These are phyloP conservation scores for Eulemur coronatus DNA, from an alignment of 2,797 vertebrate species.

Conservation along the genomic window DNA sequence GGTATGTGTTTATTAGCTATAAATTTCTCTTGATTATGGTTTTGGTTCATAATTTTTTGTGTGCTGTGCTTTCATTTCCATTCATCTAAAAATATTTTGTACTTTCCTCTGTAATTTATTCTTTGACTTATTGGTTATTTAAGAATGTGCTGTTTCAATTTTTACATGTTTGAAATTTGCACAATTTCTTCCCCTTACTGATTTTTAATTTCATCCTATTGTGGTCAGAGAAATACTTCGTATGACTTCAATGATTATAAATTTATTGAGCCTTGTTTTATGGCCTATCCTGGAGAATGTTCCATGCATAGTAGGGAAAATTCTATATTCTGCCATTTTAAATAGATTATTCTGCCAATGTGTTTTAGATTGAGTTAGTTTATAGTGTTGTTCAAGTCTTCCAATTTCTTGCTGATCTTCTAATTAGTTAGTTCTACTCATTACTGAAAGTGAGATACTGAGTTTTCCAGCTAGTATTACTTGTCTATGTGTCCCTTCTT, in stretches of 20 bases:
- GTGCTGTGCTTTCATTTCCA: neutral
- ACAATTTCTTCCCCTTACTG: neutral
- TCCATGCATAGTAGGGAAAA: neutral
- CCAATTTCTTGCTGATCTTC: neutral
- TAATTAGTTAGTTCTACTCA: neutral
- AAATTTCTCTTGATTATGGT: neutral
- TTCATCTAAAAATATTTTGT: neutral
- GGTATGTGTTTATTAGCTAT: neutral
- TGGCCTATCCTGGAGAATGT: no score
- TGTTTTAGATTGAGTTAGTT: neutral
- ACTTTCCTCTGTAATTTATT: neutral
- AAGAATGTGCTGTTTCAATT: neutral
- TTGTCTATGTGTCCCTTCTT: neutral
- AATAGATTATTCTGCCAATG: neutral
- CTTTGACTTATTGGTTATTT: neutral
- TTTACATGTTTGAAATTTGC: neutral
- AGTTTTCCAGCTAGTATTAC: neutral
- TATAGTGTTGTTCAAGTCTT: neutral
- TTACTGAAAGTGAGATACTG: neutral
- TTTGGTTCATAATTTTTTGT: neutral
- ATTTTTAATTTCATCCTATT: neutral
- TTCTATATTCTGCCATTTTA: neutral
- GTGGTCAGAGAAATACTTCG: neutral
- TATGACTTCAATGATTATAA: neutral
- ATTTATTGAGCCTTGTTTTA: neutral